phyloP scores from a whole-genome alignment of 2,888 invertebrate genomes.

The Caenorhabditis becei region DNA sequence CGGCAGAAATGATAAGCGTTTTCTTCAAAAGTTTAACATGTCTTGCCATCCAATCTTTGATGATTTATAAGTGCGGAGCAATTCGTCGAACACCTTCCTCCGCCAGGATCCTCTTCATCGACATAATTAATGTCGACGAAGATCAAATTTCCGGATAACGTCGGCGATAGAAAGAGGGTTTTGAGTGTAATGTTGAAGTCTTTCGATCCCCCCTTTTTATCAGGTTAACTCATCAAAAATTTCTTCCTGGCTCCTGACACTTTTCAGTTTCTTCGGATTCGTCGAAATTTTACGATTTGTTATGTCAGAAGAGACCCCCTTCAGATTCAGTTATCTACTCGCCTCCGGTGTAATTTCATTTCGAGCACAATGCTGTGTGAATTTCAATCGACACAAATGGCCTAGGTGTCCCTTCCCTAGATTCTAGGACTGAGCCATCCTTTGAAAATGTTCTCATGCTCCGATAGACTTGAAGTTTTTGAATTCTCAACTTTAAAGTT shows the following conservation, averaged over 20 bases:
- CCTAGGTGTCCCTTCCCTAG: neutral
- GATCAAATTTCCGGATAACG: slow-evolving; percentile 59
- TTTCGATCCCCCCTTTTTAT: slow-evolving; percentile 45
- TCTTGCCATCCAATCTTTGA: neutral
- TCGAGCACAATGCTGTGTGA: slow-evolving; percentile 12
- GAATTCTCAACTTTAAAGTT: too few species aligned
- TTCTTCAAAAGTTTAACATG: neutral
- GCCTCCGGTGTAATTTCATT: slow-evolving; percentile 19
- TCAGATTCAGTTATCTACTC: slow-evolving; percentile 30
- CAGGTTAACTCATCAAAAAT: slow-evolving; percentile 63
- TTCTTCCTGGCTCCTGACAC: slow-evolving; percentile 10
- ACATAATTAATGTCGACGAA: slow-evolving; percentile 51
- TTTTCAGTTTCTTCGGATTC: slow-evolving; percentile 18
- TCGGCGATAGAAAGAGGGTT: slow-evolving; percentile 15
- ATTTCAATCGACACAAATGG: slow-evolving; percentile 18
- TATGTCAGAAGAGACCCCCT: slow-evolving; percentile 18
- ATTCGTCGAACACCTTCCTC: slow-evolving; percentile 48
- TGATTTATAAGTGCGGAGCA: slow-evolving; percentile 45
- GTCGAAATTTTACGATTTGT: slow-evolving; percentile 26
- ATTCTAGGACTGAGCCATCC: neutral
- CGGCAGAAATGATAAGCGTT: slow-evolving; percentile 38
- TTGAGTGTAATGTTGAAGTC: slow-evolving; percentile 44
- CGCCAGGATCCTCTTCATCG: slow-evolving; percentile 11
- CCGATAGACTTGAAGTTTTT: too few species aligned
- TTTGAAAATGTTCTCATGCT: neutral